phyloP scores from a whole-genome alignment of 1,140 invertebrate genomes.

The Drosophila novamexicana region DNA sequence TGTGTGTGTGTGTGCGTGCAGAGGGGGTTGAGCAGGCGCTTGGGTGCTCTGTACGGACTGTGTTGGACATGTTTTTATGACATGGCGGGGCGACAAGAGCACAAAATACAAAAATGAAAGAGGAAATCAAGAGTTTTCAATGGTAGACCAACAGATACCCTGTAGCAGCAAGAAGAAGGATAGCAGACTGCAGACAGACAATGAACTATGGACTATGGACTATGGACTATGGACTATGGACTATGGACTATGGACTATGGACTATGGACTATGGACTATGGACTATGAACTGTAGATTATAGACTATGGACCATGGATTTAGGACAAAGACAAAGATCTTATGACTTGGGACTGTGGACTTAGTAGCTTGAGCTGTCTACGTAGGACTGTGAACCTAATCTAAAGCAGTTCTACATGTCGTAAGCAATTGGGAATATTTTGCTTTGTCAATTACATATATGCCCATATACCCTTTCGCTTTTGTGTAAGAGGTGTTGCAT shows the following conservation, averaged over 20 bases:
- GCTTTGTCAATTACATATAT: no score
- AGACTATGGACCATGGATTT: no score
- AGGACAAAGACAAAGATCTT: no score
- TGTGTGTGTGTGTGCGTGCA: not conserved
- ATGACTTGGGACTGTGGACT: no score
- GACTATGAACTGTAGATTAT: no score
- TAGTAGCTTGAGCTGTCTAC: no score
- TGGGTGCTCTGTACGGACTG: not conserved
- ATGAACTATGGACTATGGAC: not conserved
- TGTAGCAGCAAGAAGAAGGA: not conserved
- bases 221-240: not conserved
- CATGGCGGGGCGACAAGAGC: slow-evolving; percentile 54
- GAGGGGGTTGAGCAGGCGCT: not conserved
- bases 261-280: no score
- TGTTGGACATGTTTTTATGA: slow-evolving; percentile 53
- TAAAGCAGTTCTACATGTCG: no score
- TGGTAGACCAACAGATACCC: not conserved
- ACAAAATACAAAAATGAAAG: slow-evolving; percentile 27
- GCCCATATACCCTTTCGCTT: not conserved
- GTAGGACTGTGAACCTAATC: no score
- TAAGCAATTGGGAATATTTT: no score
- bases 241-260: not conserved
- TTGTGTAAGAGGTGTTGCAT: not conserved
- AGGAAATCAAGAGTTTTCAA: slow-evolving; percentile 32
- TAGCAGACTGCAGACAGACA: not conserved